Base-by-base conservation (phyloP, 2,888 invertebrate species). In the Archaeoteleia sp. region DNA sequence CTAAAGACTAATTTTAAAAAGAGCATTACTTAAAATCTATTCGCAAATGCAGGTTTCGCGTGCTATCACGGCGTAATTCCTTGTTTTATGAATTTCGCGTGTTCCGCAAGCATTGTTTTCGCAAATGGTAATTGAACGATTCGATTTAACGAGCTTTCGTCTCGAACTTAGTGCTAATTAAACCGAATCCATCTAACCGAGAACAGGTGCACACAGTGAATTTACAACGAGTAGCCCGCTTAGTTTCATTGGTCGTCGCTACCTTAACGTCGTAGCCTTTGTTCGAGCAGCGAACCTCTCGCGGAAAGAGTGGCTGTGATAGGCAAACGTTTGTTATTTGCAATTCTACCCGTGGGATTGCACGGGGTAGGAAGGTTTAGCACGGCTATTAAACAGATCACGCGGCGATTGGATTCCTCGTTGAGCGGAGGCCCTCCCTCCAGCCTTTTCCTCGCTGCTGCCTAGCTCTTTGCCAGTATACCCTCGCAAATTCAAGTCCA, bases 401-500 rank as follows among this genome's bases (percentile, higher is more conserved):
- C 80, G 80, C 78, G 82, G 81, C 77, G 82, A 84, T 84, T 82
- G 84, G 83, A 83, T 83, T 82, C 77, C 76, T 78, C 74, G 78
- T 79, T 71, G 77, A 76, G 68, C 61, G 53, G 39, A 57, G 55
- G 58, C 54, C 60, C 60, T 67, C 67, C 70, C 46, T 46, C 61
- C 61, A 53, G 71, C 60, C 54, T 68, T 55, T 71, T 68, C 63
- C 72, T 70, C 57, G 27, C 61, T 68, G 46, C 53, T 34, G 54
- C 17, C 62, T 60, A 68, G 72, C 70, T 62, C 67, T 69, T 61
- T 71, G 61, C 68, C 61, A 63, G 74, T 72, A 71, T 78, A 79
- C 81, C 82, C 83, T 83, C 81, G 75, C 84, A 84, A 83, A 84
- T 84, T 78, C 79, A 74, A 80, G 78, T 81, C 81, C 79, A 79